Base-by-base conservation (phyloP, 2,888 invertebrate genomes). In the Erebia aethiops region DNA sequence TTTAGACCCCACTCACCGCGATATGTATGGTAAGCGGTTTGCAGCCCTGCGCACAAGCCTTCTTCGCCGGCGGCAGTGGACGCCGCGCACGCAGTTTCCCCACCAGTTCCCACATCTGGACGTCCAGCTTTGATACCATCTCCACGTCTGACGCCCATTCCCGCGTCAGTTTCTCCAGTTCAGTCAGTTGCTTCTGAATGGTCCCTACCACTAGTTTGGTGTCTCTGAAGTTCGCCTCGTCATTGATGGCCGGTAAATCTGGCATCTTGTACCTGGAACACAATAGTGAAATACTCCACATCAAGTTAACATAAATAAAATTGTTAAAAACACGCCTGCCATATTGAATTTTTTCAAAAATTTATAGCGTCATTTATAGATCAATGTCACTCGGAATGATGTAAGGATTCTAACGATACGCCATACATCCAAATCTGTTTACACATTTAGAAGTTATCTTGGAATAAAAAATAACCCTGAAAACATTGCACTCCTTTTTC, bases 131-230 rank as follows among this genome's bases (percentile, higher is more conserved):
- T 0, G 80, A 74, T 35, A 86, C 76, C 0, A 82, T 81, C 0
- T 65, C 43, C 69, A 84, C 84, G 26, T 89, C 89, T 0, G 75
- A 61, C 1, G 78, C 78, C 91, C 91, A 91, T 52, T 88, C 84
- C n/a, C 91, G n/a, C 7, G 67, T 68, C 10, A 72, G 11, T 10
- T 69, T 64, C 26, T 66, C 70, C 54, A 74, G 56, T 52, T 70
- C 68, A 2, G 68, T 57, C 26, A 74, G 65, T 66, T 68, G 63
- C 13, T 70, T 68, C 43, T 72, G 72, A 2, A 74, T 43, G 41
- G 64, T 68, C 41, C 61, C 66, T 11, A 70, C 57, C 16, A 70
- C 54, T 49, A 68, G 14, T 49, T 62, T 57, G 2, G 62, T 35
- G 49, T 74, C 72, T 14, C 56, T 70, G 9, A 70, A 69, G 52